Evolutionary conservation across 1,140 invertebrate species (phyloP), one percentile per base, ranked within the genome.

Genomic region (Agraylea sexmaculata): DNA sequence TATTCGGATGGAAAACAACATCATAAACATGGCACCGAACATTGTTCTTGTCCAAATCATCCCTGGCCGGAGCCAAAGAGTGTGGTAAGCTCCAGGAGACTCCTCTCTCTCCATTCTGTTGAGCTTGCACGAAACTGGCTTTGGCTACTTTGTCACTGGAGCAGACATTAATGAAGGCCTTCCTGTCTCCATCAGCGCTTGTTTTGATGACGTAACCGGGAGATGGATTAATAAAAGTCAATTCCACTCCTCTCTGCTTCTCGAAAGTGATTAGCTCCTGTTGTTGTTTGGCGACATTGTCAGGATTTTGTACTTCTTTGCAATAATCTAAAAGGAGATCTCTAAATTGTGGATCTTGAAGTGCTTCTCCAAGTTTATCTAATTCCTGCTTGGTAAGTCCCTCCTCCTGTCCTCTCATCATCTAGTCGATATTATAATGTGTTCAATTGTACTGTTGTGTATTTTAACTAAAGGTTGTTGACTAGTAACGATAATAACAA

Each of bases 201-300:
- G 86, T 89, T 69, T 93, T 93, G 28, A 92, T 73, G 50, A 89
- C 87, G 73, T 91, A 90, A 54, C 86, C 82, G 13, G 86, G 80
- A 47, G 77, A 68, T 1, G 89, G 89, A 62, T 90, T 82, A 36
- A 95, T 74, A 62, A 94, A 94, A 47, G 77, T 83, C 13, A 91
- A 75, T 55, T 89, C 79, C 54, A 88, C 78, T 48, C 90, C 89
- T 48, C 86, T 74, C 65, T 93, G 81, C 52, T 77, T 78, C 62
- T 94, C 90, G 39, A 93, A 64, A 58, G 87, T 70, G 32, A 73
- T 75, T 47, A 94, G 81, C 69, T 94, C 90, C 48, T 79, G 61
- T 56, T 94, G 80, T 66, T 87, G 93, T 15, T 75, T 57, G 52
- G 77, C 74, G 51, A 74, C 73, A 61, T 87, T 92, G 49, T 80